Conservation (phyloP, 2,888 invertebrate genomes). For the Sclerodermus sp. region DNA sequence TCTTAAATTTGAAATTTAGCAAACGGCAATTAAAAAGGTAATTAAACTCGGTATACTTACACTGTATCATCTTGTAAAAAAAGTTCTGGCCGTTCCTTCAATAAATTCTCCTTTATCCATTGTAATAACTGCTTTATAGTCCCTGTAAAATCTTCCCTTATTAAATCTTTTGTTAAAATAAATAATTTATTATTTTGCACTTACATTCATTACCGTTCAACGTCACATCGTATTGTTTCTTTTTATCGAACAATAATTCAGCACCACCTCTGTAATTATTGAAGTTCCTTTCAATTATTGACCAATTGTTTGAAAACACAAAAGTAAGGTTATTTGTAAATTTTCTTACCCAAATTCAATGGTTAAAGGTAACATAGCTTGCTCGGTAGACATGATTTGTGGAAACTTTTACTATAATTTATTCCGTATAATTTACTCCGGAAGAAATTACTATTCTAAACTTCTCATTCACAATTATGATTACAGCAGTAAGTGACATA, state of each 20-base stretch:
- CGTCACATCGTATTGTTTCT: conserved; percentile 72
- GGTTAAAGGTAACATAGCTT: conserved; percentile 20
- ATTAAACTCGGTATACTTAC: conserved; percentile 47
- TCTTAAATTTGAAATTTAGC: no score
- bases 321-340: conserved; percentile 4
- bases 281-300: conserved; percentile 17
- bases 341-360: conserved; percentile 45
- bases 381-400: background rate
- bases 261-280: conserved; percentile 78
- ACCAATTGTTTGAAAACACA: background rate
- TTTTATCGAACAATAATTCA: conserved; percentile 84
- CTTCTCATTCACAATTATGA: no score
- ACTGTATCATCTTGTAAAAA: conserved; percentile 63
- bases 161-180: background rate
- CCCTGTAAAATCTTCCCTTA: conserved; percentile 59
- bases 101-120: conserved; percentile 84
- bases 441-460: conserved; percentile 23
- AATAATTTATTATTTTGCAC: conserved; percentile 31
- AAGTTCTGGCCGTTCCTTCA: conserved; percentile 81
- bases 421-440: no score
- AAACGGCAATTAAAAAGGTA: background rate
- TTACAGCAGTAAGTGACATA: no score
- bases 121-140: conserved; percentile 71
- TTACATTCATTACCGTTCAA: conserved; percentile 65
- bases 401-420: no score